Evolutionary conservation across 2,113 vertebrate genomes (phyloP).

Genomic region (Galeopterus variegatus): DNA sequence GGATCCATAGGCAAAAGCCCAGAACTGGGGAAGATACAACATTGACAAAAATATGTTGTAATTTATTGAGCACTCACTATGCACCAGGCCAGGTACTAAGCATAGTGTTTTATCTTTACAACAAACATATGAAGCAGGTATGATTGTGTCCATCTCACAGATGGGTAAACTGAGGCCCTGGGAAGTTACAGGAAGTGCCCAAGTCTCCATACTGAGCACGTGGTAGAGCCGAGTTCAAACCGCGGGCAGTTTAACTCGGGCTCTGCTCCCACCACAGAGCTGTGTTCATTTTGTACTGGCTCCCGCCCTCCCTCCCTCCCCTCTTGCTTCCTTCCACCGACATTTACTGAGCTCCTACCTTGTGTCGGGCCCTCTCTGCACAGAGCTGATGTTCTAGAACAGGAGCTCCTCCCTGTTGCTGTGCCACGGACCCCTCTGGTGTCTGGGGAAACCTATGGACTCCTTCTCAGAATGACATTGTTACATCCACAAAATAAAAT

Average conservation of each 20-base stretch:
- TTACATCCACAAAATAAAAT: not conserved
- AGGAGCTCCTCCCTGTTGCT: accelerated
- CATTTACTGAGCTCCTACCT: not conserved
- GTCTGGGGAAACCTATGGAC: not conserved
- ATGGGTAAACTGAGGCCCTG: not conserved
- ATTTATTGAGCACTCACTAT: not conserved
- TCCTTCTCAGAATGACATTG: not conserved
- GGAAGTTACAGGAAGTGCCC: not conserved
- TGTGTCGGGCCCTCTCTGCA: not conserved
- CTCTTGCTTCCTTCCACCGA: too few relatives aligned
- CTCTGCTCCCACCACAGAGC: not conserved
- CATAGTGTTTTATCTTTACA: not conserved
- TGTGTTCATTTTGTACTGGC: accelerated
- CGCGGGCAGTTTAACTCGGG: too few relatives aligned
- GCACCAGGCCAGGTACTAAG: not conserved
- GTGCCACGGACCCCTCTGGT: accelerated
- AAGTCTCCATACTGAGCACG: not conserved
- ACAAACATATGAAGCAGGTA: not conserved
- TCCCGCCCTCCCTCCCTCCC: not conserved
- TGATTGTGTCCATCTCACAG: not conserved
- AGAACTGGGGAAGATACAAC: too few relatives aligned
- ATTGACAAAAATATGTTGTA: not conserved
- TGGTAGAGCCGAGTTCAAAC: not conserved
- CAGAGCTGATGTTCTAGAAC: not conserved
- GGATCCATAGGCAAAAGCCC: not conserved